Conservation (phyloP, 1,140 invertebrate species). For the Pseudoatta argentina region DNA sequence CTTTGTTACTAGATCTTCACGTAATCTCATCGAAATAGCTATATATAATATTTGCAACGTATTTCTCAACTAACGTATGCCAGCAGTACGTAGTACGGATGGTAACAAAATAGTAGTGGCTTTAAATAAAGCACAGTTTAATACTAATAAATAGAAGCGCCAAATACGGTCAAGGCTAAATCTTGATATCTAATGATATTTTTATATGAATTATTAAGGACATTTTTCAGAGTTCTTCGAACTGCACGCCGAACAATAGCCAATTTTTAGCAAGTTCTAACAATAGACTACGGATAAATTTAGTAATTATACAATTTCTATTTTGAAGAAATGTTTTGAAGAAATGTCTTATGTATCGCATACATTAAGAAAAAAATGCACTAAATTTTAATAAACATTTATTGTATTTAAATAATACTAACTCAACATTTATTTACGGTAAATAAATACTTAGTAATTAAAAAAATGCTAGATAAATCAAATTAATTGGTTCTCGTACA, state of each 20-base stretch:
- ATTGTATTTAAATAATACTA: no score
- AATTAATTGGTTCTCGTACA: no score
- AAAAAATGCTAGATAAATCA: no score
- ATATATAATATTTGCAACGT: background rate
- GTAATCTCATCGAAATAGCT: background rate
- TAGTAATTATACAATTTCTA: background rate
- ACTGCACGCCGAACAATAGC: no score
- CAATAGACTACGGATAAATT: background rate
- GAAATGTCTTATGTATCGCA: background rate
- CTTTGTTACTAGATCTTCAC: constrained; percentile 1
- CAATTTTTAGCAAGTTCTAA: background rate
- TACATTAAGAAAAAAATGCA: background rate
- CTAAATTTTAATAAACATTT: no score
- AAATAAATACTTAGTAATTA: no score
- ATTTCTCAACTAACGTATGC: background rate
- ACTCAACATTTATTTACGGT: no score
- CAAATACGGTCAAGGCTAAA: no score
- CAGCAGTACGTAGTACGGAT: no score
- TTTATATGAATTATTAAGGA: no score
- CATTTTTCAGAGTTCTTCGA: no score
- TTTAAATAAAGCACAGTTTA: background rate
- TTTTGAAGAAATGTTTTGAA: background rate
- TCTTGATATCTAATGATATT: no score
- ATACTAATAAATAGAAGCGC: background rate
- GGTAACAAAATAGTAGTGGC: background rate